These are phyloP conservation scores for Elanoides forficatus DNA, from an alignment of 2,113 vertebrate species.

Conservation along the genomic window DNA sequence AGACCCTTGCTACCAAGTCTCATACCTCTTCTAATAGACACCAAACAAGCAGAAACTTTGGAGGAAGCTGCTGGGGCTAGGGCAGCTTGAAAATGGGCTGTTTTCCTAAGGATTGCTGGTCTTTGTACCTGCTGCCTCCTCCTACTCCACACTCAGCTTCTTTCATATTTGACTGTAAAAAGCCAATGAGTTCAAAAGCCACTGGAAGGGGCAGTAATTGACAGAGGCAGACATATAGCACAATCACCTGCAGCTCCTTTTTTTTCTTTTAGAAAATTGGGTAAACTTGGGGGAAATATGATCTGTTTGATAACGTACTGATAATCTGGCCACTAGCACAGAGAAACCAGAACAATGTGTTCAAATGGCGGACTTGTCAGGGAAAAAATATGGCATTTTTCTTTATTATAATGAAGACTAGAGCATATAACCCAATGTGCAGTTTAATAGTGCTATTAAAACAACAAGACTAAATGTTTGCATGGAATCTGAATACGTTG, in stretches of 20 bases:
- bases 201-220: not conserved
- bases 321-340: not conserved
- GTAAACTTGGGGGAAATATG: not conserved
- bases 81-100: not conserved
- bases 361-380: not conserved
- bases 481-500: not conserved
- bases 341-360: not conserved
- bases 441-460: not conserved
- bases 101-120: not conserved
- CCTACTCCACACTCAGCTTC: not conserved
- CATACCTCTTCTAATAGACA: not conserved
- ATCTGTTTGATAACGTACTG: not conserved
- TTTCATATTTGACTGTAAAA: not conserved
- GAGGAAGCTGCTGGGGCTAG: not conserved
- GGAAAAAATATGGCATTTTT: not conserved
- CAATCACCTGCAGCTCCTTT: accelerated
- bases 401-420: not conserved
- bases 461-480: not conserved
- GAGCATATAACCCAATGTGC: not conserved
- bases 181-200: not conserved
- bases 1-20: not conserved
- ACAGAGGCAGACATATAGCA: not conserved
- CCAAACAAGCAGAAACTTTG: not conserved
- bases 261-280: not conserved
- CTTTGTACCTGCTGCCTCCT: not conserved